Evolutionary conservation across 1,140 invertebrate genomes (phyloP), one percentile per base, ranked within the genome.

Genomic region (Drosophila miranda): DNA sequence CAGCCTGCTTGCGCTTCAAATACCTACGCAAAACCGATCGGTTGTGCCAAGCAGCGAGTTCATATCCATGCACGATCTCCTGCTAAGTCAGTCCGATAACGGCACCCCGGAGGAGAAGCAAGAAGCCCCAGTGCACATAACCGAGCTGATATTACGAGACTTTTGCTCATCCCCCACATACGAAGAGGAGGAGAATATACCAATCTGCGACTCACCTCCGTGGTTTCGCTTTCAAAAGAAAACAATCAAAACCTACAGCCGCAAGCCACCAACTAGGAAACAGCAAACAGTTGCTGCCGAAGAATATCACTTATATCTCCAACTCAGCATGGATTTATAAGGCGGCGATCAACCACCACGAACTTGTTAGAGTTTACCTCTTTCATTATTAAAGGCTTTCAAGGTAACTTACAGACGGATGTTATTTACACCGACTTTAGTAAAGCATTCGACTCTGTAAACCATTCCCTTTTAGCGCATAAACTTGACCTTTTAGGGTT

Each of bases 141-240:
- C 50, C 0, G 19, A 72, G 3, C 38, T 23, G 4, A 82, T 88
- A 7, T 14, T 57, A 6, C 14, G 14, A 0, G 82, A 87, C 13
- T 87, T 87, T 14, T 82, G 78, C 19, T 43, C 41, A 5, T 73
- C 78, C 0, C 78, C 83, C 1, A 49, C 55, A 1, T 75, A 63
- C 23, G 50, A 72, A 11, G 75, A 79, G 4, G 50, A 77, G 2
- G 13, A 61, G 5, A 45, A 49, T 6, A 11, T n/a, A 2, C 26
- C 44, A 4, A 9, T n/a, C 16, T 23, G n/a, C 21, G 43, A 78
- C 9, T 38, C 51, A 0, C 41, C 55, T 1, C 70, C 78, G 1
- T 78, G 63, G 53, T 87, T 78, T 60, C 60, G 75, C 11, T 87
- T 70, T 66, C 58, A 68, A 0, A 44, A 67, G 8, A 78, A 73